Conservation (phyloP, 1,140 invertebrate species). For the Zaprionus nigranus region DNA sequence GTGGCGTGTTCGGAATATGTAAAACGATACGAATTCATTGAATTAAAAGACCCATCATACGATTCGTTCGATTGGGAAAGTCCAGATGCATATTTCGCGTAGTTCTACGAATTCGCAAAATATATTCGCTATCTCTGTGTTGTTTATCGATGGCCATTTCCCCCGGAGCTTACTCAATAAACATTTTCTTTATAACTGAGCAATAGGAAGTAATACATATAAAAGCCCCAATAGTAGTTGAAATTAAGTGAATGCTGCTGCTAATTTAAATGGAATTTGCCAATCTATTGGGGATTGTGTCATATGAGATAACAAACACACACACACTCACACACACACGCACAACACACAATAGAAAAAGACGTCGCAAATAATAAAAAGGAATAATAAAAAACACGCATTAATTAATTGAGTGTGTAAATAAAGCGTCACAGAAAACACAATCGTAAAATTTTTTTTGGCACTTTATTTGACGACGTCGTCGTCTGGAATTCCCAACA, state of each 20-base stretch:
- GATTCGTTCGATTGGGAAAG: slow-evolving; percentile 9
- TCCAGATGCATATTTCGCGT: slow-evolving; percentile 17
- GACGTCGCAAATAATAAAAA: slow-evolving; percentile 15
- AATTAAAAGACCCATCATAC: slow-evolving; percentile 53
- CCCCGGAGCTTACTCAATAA: background rate
- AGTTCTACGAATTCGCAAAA: slow-evolving; percentile 19
- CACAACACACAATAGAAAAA: slow-evolving; percentile 48
- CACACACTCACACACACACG: background rate
- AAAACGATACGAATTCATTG: slow-evolving; percentile 57
- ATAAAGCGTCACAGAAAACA: slow-evolving; percentile 65
- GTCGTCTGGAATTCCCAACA: slow-evolving; percentile 50
- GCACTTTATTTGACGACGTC: slow-evolving; percentile 29
- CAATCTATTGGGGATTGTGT: slow-evolving; percentile 21
- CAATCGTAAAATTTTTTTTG: slow-evolving; percentile 41
- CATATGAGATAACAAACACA: slow-evolving; percentile 47
- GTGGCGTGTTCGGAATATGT: slow-evolving; percentile 63
- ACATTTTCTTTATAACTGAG: slow-evolving; percentile 15
- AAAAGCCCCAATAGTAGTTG: slow-evolving; percentile 13
- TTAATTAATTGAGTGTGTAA: slow-evolving; percentile 57
- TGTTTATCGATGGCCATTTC: slow-evolving; percentile 5
- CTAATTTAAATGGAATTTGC: slow-evolving; percentile 44
- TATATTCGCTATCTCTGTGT: slow-evolving; percentile 33
- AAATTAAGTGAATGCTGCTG: slow-evolving; percentile 31
- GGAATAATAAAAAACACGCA: slow-evolving; percentile 34
- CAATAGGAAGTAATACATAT: slow-evolving; percentile 1